phyloP scores from a whole-genome alignment of 2,113 vertebrate species.

The Cyanocitta stelleri region DNA sequence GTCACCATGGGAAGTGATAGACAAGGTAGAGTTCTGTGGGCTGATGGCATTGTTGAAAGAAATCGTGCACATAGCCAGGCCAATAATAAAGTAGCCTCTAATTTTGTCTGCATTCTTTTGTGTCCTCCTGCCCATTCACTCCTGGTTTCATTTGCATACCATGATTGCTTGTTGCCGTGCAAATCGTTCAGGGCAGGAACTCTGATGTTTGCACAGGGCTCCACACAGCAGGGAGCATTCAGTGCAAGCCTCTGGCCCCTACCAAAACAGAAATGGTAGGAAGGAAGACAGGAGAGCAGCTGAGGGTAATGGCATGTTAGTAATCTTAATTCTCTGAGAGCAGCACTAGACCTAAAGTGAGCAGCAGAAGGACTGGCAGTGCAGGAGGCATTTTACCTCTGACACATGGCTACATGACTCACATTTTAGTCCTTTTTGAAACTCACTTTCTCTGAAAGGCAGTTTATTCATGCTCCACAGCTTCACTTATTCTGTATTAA shows the following conservation, averaged over 20 bases:
- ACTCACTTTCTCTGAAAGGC: neutral
- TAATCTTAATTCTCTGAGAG: neutral
- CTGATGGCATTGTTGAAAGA: neutral
- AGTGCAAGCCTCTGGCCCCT: neutral
- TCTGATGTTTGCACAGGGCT: neutral
- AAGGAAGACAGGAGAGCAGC: neutral
- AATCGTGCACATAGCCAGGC: neutral
- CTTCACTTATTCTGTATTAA: neutral
- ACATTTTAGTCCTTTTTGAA: neutral
- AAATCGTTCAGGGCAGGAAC: neutral
- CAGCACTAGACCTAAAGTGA: neutral
- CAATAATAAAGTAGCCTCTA: neutral
- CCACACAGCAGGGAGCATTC: neutral
- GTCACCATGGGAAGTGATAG: neutral
- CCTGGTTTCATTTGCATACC: neutral
- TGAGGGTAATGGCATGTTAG: neutral
- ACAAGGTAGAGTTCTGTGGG: neutral
- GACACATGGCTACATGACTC: neutral
- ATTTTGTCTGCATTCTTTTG: neutral
- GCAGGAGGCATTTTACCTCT: neutral
- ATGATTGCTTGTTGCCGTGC: neutral
- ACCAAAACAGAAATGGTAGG: neutral
- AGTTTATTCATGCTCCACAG: neutral
- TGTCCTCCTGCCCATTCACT: neutral
- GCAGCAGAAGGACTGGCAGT: neutral